These are phyloP conservation scores for Climacteris rufus DNA, from an alignment of 2,113 vertebrate genomes.

Conservation along the genomic window DNA sequence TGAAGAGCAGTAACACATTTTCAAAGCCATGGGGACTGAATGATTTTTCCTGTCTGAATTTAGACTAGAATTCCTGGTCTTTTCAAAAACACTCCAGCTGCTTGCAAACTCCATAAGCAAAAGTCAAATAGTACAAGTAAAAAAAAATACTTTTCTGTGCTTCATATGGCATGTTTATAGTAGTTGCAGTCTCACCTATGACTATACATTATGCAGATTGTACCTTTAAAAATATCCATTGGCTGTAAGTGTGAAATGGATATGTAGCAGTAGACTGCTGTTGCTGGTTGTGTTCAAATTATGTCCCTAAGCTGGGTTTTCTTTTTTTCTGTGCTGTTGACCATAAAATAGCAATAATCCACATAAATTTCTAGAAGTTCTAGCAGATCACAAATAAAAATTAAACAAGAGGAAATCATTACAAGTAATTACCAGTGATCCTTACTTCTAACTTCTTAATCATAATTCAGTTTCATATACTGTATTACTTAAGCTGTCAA, in stretches of 20 bases:
- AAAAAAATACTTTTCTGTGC: not conserved
- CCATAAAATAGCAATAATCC: not conserved
- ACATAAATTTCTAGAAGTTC: not conserved
- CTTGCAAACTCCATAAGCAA: not conserved
- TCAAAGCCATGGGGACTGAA: not conserved
- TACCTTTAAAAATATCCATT: not conserved
- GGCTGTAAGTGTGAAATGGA: not conserved
- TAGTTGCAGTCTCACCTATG: not conserved
- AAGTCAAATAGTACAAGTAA: not conserved
- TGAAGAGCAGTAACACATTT: not conserved
- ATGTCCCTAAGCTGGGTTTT: not conserved
- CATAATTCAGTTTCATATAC: not conserved
- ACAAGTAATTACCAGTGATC: not conserved
- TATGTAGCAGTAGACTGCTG: not conserved
- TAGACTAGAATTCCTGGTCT: not conserved
- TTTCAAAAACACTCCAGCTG: not conserved
- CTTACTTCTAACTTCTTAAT: not conserved
- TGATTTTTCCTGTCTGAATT: not conserved
- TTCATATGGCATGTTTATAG: accelerated
- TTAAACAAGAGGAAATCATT: not conserved
- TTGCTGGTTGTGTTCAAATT: not conserved
- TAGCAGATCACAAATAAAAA: not conserved
- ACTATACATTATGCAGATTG: not conserved
- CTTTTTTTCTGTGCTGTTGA: not conserved
- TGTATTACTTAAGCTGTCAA: not conserved